These are phyloP conservation scores for Microhierax caerulescens DNA, from an alignment of 2,797 vertebrate genomes.

Conservation along the genomic window DNA sequence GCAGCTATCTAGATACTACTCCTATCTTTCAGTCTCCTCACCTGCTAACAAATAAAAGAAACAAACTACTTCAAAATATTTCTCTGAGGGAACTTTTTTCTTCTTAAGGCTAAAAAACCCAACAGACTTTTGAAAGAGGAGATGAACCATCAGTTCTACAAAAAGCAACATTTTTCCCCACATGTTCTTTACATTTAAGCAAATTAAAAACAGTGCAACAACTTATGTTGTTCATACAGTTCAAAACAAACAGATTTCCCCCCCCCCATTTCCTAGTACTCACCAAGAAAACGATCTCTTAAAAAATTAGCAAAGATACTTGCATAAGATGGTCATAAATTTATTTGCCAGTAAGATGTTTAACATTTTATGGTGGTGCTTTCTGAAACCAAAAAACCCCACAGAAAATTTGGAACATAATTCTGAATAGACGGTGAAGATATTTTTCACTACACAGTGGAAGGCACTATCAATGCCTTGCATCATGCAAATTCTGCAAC, in stretches of 20 bases:
- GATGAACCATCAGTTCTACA: neutral
- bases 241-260: neutral
- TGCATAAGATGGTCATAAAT: neutral
- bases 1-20: neutral
- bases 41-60: neutral
- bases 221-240: neutral
- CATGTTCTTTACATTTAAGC: neutral
- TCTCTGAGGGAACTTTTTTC: neutral
- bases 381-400: rapidly evolving
- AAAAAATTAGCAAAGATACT: neutral
- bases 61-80: neutral
- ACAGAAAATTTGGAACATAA: neutral
- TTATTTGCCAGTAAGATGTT: neutral
- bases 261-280: neutral
- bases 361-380: neutral
- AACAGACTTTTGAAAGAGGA: neutral
- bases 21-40: neutral
- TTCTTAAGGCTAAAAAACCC: neutral
- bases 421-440: neutral
- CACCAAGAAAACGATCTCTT: neutral
- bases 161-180: neutral
- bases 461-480: neutral
- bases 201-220: neutral
- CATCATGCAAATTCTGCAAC: neutral
- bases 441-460: neutral